Base-by-base conservation (phyloP, 2,888 invertebrate species). In the Bombylius major region DNA sequence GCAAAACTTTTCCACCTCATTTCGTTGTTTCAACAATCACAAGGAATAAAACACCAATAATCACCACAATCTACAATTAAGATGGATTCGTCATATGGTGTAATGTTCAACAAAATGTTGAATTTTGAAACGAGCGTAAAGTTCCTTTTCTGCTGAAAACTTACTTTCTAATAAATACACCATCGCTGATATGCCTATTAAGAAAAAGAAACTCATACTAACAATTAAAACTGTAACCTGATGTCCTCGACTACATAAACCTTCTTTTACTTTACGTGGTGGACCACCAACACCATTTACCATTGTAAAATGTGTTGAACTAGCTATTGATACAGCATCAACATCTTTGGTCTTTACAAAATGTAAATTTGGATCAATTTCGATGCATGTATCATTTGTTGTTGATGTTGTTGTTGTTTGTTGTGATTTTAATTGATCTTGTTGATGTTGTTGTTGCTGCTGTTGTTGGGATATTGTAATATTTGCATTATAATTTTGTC, bases 301-400 rank as follows among this genome's bases (percentile, higher is more conserved):
- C 55, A 90, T 87, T 12, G 90, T 90, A 70, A 90, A 90, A 73
- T 90, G 89, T 67, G 87, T 89, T 59, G 89, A 89, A 75, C 89
- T 89, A 54, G 89, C 89, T 58, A 89, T 78, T 46, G 89, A 89
- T 57, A 81, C 79, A 53, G 81, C 79, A 70, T 89, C 89, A 75
- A 75, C 64, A 78, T 78, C 69, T 80, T 79, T 64, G 76, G 73
- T 65, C 69, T 65, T 65, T 58, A 69, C 63, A 55, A 70, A 70
- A 64, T 70, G 65, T 62, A 71, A 65, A 65, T 72, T 71, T 57
- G 70, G 70, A 66, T 70, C 70, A 55, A 73, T 70, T 54, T 66
- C 60, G 53, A 73, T 69, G 1, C 70, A 65, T 14, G 69, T 65
- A 56, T 63, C 64, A 54, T 53, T 58, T 56, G 50, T 45, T 53